These are phyloP conservation scores for Eutolmus rufibarbis DNA, from an alignment of 2,888 invertebrate genomes.

Conservation along the genomic window DNA sequence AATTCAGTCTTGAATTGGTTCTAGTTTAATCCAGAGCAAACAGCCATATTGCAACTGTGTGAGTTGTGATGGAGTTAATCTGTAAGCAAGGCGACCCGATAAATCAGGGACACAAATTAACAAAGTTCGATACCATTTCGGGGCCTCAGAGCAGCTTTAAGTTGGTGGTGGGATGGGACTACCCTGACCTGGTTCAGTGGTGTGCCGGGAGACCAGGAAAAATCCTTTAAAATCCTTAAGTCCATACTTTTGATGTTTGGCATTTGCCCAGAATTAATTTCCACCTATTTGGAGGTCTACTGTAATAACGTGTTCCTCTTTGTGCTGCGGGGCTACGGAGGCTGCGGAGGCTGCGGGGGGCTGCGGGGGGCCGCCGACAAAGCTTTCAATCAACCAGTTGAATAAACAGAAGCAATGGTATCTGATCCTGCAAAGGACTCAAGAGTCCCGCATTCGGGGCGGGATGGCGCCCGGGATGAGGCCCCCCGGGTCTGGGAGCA, in stretches of 20 bases:
- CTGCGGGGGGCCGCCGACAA: neutral
- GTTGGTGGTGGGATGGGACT: too few species aligned
- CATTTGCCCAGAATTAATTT: conserved; percentile 43
- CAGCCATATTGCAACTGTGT: neutral
- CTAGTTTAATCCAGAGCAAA: neutral
- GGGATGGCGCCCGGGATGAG: neutral
- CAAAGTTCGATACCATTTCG: neutral
- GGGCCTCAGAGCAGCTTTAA: neutral
- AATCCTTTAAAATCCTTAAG: conserved; percentile 37
- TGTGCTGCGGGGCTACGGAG: neutral
- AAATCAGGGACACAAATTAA: neutral
- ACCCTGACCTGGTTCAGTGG: neutral
- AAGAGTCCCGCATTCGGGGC: neutral
- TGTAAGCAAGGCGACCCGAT: neutral
- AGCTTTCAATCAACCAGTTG: conserved; percentile 38
- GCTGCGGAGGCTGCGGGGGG: neutral
- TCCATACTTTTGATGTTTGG: conserved; percentile 40
- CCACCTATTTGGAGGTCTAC: neutral
- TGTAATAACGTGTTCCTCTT: neutral
- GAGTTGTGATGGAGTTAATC: neutral
- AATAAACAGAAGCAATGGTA: conserved; percentile 19
- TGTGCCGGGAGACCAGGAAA: neutral
- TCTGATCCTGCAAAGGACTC: conserved; percentile 22
- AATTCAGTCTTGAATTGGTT: neutral
- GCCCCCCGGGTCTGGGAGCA: neutral